Evolutionary conservation across 2,113 vertebrate species (phyloP).

Genomic region (Onychostoma macrolepis): DNA sequence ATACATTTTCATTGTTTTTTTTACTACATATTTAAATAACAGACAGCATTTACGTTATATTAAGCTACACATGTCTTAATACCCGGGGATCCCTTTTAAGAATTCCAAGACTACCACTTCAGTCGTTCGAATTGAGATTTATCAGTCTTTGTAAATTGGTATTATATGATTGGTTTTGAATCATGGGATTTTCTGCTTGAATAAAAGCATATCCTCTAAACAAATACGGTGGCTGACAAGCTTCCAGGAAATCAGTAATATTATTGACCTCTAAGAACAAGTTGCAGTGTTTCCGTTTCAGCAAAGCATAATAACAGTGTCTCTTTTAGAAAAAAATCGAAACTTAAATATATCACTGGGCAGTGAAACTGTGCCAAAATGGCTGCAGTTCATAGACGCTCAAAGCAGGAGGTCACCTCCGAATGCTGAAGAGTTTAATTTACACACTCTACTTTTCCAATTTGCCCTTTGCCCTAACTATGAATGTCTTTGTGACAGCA

Average conservation of each 20-base stretch:
- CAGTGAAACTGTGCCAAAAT: slow-evolving; percentile 25
- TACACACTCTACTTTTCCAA: slow-evolving; percentile 34
- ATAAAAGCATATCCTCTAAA: not conserved
- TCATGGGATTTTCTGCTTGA: slow-evolving; percentile 6
- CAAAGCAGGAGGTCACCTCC: slow-evolving; percentile 23
- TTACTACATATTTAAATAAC: too few relatives aligned
- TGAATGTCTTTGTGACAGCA: slow-evolving; percentile 21
- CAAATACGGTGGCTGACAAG: slow-evolving; percentile 7
- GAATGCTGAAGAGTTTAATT: slow-evolving; percentile 18
- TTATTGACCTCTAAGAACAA: slow-evolving; percentile 24
- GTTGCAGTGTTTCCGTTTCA: not conserved
- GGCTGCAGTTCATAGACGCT: slow-evolving; percentile 27
- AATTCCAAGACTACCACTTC: not conserved
- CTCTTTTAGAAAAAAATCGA: slow-evolving; percentile 17
- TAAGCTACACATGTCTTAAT: too few relatives aligned
- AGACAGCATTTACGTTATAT: too few relatives aligned
- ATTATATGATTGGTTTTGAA: not conserved
- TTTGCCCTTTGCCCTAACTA: slow-evolving; percentile 12
- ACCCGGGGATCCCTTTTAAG: not conserved
- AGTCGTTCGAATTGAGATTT: not conserved
- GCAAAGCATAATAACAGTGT: slow-evolving; percentile 16
- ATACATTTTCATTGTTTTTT: too few relatives aligned
- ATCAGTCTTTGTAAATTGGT: not conserved
- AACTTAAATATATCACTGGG: slow-evolving; percentile 32
- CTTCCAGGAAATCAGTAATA: not conserved